phyloP scores from a whole-genome alignment of 2,888 invertebrate genomes.

The Deilephila elpenor region DNA sequence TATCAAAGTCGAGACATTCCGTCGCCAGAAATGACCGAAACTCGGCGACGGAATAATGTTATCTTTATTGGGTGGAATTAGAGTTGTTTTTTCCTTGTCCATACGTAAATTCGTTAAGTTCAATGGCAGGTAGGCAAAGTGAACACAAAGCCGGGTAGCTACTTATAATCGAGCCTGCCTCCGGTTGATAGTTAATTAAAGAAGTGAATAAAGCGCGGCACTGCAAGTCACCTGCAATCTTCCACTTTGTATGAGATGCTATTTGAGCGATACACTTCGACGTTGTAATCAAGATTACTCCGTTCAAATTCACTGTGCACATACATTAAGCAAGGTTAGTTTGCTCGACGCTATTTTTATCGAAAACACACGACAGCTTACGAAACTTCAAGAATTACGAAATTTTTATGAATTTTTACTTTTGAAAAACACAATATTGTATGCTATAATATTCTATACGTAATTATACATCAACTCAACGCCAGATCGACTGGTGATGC shows the following conservation, averaged over 20 bases:
- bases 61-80: slow-evolving; percentile 53
- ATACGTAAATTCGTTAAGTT: slow-evolving; percentile 44
- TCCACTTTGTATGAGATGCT: slow-evolving; percentile 55
- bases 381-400: background rate
- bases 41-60: slow-evolving; percentile 18
- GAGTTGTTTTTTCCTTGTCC: slow-evolving; percentile 52
- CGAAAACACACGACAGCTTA: background rate
- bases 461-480: slow-evolving; percentile 43
- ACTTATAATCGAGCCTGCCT: slow-evolving; percentile 80
- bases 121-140: slow-evolving; percentile 57
- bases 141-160: slow-evolving; percentile 79
- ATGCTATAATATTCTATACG: background rate
- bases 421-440: background rate
- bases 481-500: slow-evolving; percentile 48
- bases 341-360: background rate
- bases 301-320: slow-evolving; percentile 4
- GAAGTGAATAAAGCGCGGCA: slow-evolving; percentile 77
- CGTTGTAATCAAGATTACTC: slow-evolving; percentile 12
- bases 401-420: background rate
- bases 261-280: slow-evolving; percentile 50
- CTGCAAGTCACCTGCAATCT: slow-evolving; percentile 80
- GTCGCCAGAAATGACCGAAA: slow-evolving; percentile 62
- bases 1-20: slow-evolving; percentile 76
- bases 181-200: slow-evolving; percentile 83
- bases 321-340: slow-evolving; percentile 13